These are phyloP conservation scores for Paradisaea rubra DNA, from an alignment of 2,113 vertebrate species.

Conservation along the genomic window DNA sequence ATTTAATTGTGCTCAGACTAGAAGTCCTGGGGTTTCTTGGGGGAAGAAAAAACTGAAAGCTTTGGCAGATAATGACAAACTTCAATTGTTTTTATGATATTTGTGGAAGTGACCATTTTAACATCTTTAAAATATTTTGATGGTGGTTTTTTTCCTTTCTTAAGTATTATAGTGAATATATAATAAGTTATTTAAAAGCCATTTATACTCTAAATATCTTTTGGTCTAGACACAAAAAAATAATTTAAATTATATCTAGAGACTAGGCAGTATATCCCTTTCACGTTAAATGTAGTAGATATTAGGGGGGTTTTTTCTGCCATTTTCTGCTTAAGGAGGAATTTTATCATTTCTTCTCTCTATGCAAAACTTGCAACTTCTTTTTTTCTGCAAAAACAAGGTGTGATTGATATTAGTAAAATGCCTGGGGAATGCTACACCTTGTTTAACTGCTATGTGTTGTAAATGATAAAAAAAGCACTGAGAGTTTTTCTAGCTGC, in stretches of 20 bases:
- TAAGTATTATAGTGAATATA: background rate
- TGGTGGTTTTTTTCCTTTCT: background rate
- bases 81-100: accelerated
- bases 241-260: background rate
- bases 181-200: background rate
- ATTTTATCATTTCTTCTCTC: background rate
- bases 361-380: background rate
- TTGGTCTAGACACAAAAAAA: background rate
- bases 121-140: background rate
- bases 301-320: accelerated
- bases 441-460: background rate
- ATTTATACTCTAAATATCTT: background rate
- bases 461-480: background rate
- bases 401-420: background rate
- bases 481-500: background rate
- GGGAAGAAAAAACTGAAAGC: background rate
- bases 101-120: background rate
- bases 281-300: background rate
- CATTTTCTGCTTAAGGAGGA: background rate
- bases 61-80: background rate
- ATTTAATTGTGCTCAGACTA: background rate
- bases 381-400: background rate
- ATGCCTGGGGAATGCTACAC: background rate
- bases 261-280: background rate
- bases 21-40: background rate